These are phyloP conservation scores for Omphaloscelis lunosa DNA, from an alignment of 2,888 invertebrate genomes.

Conservation along the genomic window DNA sequence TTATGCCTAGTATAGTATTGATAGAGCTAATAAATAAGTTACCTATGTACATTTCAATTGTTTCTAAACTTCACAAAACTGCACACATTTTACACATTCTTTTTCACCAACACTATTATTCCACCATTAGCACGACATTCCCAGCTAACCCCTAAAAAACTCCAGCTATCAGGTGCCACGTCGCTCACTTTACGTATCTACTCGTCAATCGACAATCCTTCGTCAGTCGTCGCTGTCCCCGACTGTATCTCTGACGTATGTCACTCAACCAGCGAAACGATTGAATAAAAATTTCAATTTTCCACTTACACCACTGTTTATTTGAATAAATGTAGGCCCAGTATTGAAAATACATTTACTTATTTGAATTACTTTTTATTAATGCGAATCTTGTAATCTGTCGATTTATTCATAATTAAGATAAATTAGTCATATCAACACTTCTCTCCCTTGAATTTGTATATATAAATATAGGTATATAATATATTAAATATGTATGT, in stretches of 20 bases:
- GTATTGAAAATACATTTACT: constrained; percentile 21
- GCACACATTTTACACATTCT: background rate
- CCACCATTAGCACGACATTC: constrained; percentile 10
- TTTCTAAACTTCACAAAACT: background rate
- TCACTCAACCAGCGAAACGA: constrained; percentile 78
- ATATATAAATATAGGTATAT: too few relatives aligned
- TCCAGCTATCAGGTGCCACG: constrained; percentile 67
- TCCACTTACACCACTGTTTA: constrained; percentile 67
- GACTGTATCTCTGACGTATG: constrained; percentile 83
- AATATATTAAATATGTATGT: too few relatives aligned
- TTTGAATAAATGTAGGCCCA: background rate
- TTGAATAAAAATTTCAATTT: constrained; percentile 84
- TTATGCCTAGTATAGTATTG: background rate
- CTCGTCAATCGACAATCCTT: constrained; percentile 82
- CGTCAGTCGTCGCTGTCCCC: constrained; percentile 81
- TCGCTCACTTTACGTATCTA: constrained; percentile 74
- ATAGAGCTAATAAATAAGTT: too few relatives aligned
- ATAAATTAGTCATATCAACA: too few relatives aligned
- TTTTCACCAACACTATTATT: constrained; percentile 14
- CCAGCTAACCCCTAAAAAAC: constrained; percentile 40
- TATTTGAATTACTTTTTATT: background rate
- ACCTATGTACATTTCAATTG: background rate
- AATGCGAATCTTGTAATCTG: background rate
- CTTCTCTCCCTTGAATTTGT: too few relatives aligned
- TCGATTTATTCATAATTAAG: constrained; percentile 21